Conservation (phyloP, 2,888 invertebrate species). For the Timema cristinae region DNA sequence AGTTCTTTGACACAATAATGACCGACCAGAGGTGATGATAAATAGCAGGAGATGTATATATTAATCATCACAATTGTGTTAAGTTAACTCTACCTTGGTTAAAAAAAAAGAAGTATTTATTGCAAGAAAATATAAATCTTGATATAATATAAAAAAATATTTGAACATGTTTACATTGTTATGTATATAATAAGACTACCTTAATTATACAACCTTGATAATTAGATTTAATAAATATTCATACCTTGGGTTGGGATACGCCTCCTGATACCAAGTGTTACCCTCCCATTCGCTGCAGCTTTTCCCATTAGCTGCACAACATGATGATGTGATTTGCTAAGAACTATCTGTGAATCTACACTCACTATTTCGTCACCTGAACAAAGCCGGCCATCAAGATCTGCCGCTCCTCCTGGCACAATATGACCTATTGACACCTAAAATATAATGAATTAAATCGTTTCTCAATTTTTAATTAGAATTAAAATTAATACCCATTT, state of each 20-base stretch:
- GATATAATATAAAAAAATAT: no score
- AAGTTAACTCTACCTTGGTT: no score
- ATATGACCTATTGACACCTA: slow-evolving; percentile 93
- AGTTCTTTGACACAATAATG: no score
- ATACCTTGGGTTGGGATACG: slow-evolving; percentile 42
- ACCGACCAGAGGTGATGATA: no score
- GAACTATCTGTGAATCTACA: slow-evolving; percentile 82
- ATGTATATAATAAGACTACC: no score
- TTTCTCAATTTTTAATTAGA: background rate
- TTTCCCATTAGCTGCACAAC: slow-evolving; percentile 90
- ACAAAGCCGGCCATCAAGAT: slow-evolving; percentile 82
- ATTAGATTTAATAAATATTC: background rate
- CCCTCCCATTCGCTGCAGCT: slow-evolving; percentile 83
- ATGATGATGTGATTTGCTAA: slow-evolving; percentile 85
- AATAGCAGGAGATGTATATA: no score
- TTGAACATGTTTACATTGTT: no score
- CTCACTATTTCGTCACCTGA: slow-evolving; percentile 93
- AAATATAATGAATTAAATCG: slow-evolving; percentile 25
- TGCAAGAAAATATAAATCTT: no score
- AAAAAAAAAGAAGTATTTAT: no score
- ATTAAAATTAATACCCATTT: background rate
- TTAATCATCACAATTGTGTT: no score
- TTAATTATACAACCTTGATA: background rate
- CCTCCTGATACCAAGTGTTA: slow-evolving; percentile 71
- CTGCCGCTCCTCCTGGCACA: slow-evolving; percentile 92